Evolutionary conservation across 2,888 invertebrate species (phyloP), one percentile per base, ranked within the genome.

Genomic region (Gortyna flavago): DNA sequence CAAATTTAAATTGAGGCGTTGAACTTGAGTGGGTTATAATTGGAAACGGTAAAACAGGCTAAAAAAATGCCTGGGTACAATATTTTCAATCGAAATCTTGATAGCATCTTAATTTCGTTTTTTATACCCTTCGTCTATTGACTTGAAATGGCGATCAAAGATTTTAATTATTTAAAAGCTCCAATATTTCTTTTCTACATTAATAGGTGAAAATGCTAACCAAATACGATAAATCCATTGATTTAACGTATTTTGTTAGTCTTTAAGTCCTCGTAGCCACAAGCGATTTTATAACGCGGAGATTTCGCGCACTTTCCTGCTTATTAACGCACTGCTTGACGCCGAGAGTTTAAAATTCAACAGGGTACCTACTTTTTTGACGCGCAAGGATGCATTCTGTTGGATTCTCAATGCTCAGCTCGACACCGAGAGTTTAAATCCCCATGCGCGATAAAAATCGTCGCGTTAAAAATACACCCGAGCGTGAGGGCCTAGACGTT

Each of bases 11-110:
- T 57, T 25, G 21, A 51, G 41, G 18, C 29, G 3, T 78, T 80
- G 51, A 57, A 62, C 25, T 79, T 57, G n/a, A 64, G 41, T 35
- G 21, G 21, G 25, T 16, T 41, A 8, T 67, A 67, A 79, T 67
- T 61, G 32, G 18, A 29, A 71, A 67, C 38, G 18, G 59, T 29
- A 44, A 25, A 81, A 59, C 6, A 21, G 32, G 8, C 3, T 35
- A 3, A 35, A 65, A 57, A 59, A 72, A 38, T 21, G 18, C 48
- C 48, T 48, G 4, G 29, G n/a, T 69, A 35, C 8, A 18, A 75
- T 44, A 35, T 29, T 35, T 35, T 1, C 29, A 77, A 48, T 48
- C n/a, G 6, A 72, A 44, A 48, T 48, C 6, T 51, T 38, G 35
- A 1, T 1, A 21, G 13, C 1, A 48, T 16, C 9, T 16, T 41